phyloP scores from a whole-genome alignment of 2,797 vertebrate species.

The Channallabes apus region DNA sequence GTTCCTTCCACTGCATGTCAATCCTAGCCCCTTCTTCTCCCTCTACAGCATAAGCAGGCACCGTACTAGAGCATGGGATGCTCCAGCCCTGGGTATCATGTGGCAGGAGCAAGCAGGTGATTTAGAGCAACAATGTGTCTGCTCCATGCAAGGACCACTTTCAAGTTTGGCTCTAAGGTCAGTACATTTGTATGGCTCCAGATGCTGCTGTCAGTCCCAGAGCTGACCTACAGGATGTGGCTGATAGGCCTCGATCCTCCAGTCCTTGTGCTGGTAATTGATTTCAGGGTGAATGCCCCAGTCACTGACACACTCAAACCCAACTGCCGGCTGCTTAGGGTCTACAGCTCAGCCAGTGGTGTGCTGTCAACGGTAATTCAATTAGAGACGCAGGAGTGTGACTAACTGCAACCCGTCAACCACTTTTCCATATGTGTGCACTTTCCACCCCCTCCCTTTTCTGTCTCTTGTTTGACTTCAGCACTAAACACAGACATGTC shows the following conservation, averaged over 20 bases:
- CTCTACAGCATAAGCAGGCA: slow-evolving; percentile 19
- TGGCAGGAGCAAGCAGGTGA: slow-evolving; percentile 65
- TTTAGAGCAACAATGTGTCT: slow-evolving; percentile 70
- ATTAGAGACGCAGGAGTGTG: slow-evolving; percentile 88
- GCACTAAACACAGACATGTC: slow-evolving; percentile 44
- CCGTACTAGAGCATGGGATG: slow-evolving; percentile 63
- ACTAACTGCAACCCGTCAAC: slow-evolving; percentile 80
- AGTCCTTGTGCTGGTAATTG: slow-evolving; percentile 79
- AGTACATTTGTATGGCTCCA: slow-evolving; percentile 71
- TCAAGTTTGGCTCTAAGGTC: slow-evolving; percentile 75
- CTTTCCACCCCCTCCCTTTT: slow-evolving; percentile 17
- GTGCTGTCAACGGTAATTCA: slow-evolving; percentile 93
- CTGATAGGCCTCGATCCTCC: slow-evolving; percentile 63
- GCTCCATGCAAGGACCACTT: slow-evolving; percentile 68
- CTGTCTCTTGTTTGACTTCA: slow-evolving; percentile 20
- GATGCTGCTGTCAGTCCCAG: slow-evolving; percentile 86
- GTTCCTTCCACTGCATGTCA: slow-evolving; percentile 53
- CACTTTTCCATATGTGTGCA: slow-evolving; percentile 83
- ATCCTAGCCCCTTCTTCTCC: background rate
- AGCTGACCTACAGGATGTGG: slow-evolving; percentile 75
- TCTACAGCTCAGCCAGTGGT: slow-evolving; percentile 78
- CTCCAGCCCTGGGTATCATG: slow-evolving; percentile 59
- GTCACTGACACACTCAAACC: slow-evolving; percentile 60
- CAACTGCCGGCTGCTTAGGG: slow-evolving; percentile 67
- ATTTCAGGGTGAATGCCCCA: slow-evolving; percentile 79